Percentiles rank a stretch among this genome's conserved stretches.
These are phyloP conservation scores for Oryzias curvinotus DNA, from an alignment of 2,113 vertebrate genomes.

Conservation along the genomic window DNA sequence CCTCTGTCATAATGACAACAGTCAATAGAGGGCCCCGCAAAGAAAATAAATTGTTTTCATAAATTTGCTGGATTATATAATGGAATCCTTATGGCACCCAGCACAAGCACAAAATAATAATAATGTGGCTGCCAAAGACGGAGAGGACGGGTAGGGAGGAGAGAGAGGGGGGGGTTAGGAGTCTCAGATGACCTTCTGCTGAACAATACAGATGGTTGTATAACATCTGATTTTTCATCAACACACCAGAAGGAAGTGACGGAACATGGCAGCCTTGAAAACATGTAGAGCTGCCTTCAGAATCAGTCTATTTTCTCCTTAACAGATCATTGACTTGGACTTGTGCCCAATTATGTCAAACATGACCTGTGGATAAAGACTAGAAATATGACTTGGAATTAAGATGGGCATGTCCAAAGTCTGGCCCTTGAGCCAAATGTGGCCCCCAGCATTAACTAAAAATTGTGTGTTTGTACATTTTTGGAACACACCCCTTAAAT, in stretches of 20 bases:
- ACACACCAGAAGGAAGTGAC: background rate
- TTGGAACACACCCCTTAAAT: no score
- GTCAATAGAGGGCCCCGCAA: background rate
- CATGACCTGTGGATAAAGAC: background rate
- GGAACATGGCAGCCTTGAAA: background rate
- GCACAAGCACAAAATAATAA: background rate
- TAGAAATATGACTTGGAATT: no score
- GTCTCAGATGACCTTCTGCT: background rate
- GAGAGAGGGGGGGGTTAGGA: background rate
- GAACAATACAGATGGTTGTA: background rate
- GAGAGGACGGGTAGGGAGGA: background rate
- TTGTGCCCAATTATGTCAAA: background rate
- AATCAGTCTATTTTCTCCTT: background rate
- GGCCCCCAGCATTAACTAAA: no score
- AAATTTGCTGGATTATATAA: background rate
- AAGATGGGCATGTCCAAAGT: no score
- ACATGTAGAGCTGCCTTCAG: background rate
- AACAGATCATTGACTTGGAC: background rate
- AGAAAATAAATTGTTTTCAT: constrained; percentile 3
- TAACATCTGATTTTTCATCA: background rate
- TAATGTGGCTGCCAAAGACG: background rate
- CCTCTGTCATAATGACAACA: background rate
- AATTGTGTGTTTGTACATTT: no score
- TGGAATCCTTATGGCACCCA: background rate
- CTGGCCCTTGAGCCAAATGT: no score